Percentiles rank a stretch among this genome's conserved stretches.
Conservation (phyloP, 2,888 invertebrate species). For the Spodoptera picta region DNA sequence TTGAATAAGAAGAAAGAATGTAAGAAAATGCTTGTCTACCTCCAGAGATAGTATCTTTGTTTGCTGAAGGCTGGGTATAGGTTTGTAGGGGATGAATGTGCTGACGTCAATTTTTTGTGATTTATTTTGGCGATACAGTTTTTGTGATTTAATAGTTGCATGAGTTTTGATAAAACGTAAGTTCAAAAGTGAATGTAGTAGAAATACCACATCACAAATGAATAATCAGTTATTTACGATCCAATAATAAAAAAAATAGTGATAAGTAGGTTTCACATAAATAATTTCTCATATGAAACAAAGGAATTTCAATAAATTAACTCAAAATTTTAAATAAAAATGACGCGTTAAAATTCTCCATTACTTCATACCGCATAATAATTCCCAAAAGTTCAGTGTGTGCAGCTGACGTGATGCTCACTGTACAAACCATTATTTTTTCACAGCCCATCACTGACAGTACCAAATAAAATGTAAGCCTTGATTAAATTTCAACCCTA, state of each 20-base stretch:
- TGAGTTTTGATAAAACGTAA: too few relatives aligned
- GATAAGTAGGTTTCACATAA: too few relatives aligned
- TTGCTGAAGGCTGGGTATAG: too few relatives aligned
- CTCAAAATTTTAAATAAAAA: conserved; percentile 29
- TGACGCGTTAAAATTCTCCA: conserved; percentile 25
- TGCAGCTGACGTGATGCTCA: conserved; percentile 68
- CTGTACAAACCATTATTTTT: conserved; percentile 71
- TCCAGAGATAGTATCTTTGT: not conserved
- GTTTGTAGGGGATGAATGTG: too few relatives aligned
- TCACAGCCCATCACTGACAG: conserved; percentile 66
- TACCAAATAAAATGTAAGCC: conserved; percentile 61
- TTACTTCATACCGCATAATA: conserved; percentile 35
- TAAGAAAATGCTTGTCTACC: conserved; percentile 11
- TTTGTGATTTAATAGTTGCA: too few relatives aligned
- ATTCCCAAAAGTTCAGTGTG: conserved; percentile 57
- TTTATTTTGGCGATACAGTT: too few relatives aligned
- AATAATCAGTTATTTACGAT: too few relatives aligned
- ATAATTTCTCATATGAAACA: too few relatives aligned
- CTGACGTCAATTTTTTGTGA: too few relatives aligned
- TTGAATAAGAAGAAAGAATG: conserved; percentile 35
- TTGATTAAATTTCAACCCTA: conserved; percentile 51
- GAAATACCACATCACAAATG: too few relatives aligned
- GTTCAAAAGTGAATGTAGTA: too few relatives aligned
- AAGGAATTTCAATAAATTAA: conserved; percentile 8
- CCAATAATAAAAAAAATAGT: too few relatives aligned